Base-by-base conservation (phyloP, 2,113 vertebrate species). In the Aegypius monachus region DNA sequence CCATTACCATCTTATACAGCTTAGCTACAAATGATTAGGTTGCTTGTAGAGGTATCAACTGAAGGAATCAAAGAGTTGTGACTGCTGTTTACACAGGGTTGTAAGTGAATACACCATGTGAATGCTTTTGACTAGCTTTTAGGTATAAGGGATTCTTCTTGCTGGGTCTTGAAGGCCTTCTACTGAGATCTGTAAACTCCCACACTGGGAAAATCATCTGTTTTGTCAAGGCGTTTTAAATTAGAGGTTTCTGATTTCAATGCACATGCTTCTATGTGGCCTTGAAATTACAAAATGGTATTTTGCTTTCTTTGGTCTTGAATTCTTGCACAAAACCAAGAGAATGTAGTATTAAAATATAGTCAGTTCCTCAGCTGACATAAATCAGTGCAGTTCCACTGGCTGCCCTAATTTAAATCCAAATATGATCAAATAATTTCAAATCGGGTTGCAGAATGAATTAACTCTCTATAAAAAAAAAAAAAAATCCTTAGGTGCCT, bases 331-430 rank as follows among this genome's bases (percentile, higher is more conserved):
- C 20, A 88, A 53, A 94, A 85, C 2, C 6, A 53, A 42, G 75
- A 84, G 13, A 74, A 40, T 43, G 13, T 42, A 58, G 48, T 56
- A 29, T 58, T 96, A 86, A 96, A 93, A 81, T 32, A 42, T 1
- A 95, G 36, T 62, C 48, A 62, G 66, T 29, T 91, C 59, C 82
- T 97, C 95, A 96, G 92, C 89, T 97, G 87, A 75, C 29, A 15
- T 75, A 78, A 72, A 95, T 94, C 11, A 2, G 22, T 56, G 12
- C 18, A 47, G 72, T 93, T 97, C 84, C 85, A 87, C 29, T 95
- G 80, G 32, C 72, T 96, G 71, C 70, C 47, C 58, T 86, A 71
- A 90, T 89, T 89, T 86, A 84, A 86, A 92, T 56, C 77, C 40
- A 65, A 63, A 94, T 93, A 93, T 87, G 83, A 83, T 89, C 25